A percentile compares a stretch with the other conserved stretches of the same genome.
These are phyloP conservation scores for Lasioglossum vierecki DNA, from an alignment of 2,888 invertebrate genomes.

Conservation along the genomic window DNA sequence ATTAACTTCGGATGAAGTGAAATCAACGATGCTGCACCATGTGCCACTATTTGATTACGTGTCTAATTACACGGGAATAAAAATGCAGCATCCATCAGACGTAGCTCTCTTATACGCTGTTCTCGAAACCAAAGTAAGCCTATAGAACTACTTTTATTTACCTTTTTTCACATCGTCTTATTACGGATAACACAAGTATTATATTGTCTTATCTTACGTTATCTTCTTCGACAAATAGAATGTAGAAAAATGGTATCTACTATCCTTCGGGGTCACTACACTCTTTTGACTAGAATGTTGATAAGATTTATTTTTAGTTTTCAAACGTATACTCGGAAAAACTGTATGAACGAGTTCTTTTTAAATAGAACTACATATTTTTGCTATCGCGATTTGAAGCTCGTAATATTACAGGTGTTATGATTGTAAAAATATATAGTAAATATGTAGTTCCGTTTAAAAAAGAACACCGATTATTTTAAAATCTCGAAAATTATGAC, in stretches of 20 bases:
- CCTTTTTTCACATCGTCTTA: neutral
- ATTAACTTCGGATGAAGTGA: constrained; percentile 23
- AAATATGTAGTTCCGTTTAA: no score
- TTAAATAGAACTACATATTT: no score
- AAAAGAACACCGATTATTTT: no score
- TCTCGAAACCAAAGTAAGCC: constrained; percentile 64
- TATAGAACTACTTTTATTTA: neutral
- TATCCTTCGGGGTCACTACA: neutral
- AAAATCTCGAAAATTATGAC: no score
- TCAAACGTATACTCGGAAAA: neutral
- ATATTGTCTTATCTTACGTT: neutral
- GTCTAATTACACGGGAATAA: constrained; percentile 46
- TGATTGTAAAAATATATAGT: no score
- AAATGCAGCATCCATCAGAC: constrained; percentile 54
- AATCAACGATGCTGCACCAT: constrained; percentile 30
- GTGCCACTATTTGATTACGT: constrained; percentile 58
- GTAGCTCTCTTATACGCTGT: constrained; percentile 55
- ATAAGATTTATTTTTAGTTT: neutral
- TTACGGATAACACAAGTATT: neutral
- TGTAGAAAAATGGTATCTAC: neutral
- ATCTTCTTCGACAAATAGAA: neutral
- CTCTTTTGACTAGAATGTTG: neutral
- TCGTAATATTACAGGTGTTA: no score
- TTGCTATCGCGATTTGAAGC: no score
- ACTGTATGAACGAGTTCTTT: neutral